These are phyloP conservation scores for Drosophila vallismaia DNA, from an alignment of 2,888 invertebrate species.

Conservation along the genomic window DNA sequence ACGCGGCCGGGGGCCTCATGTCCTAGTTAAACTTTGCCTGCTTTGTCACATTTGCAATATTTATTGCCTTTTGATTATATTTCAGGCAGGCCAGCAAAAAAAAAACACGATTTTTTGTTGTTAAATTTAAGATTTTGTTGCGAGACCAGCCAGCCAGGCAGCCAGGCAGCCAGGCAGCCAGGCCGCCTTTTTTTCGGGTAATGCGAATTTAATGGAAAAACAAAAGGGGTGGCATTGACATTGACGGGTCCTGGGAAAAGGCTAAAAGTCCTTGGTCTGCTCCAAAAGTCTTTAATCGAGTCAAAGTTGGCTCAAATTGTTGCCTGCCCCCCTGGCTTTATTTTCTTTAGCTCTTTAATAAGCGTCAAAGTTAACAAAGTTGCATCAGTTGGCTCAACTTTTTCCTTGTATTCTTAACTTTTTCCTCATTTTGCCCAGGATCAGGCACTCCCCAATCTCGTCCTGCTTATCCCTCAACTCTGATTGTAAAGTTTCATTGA, in stretches of 20 bases:
- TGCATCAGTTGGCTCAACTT: constrained; percentile 58
- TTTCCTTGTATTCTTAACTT: constrained; percentile 8
- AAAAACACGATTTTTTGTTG: background rate
- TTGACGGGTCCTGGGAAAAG: constrained; percentile 13
- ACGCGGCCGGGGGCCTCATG: constrained; percentile 20
- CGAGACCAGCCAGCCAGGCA: constrained; percentile 2
- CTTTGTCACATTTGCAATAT: constrained; percentile 74
- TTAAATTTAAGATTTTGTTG: constrained; percentile 7
- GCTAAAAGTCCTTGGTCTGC: background rate
- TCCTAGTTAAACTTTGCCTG: constrained; percentile 65
- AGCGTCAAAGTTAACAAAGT: constrained; percentile 69
- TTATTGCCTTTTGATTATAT: constrained; percentile 74
- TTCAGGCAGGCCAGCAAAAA: constrained; percentile 5
- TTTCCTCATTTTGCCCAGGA: constrained; percentile 1
- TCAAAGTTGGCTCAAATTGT: no score
- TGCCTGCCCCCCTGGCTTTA: background rate
- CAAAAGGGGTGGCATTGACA: constrained; percentile 35
- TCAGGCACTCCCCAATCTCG: constrained; percentile 1
- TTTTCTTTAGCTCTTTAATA: constrained; percentile 46
- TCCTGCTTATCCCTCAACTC: constrained; percentile 18
- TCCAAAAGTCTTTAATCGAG: constrained; percentile 8
- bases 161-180: no score
- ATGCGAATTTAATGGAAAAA: constrained; percentile 41
- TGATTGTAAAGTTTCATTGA: constrained; percentile 77
- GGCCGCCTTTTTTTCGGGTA: constrained; percentile 9